A percentile compares a stretch with the other conserved stretches of the same genome.
Evolutionary conservation across 2,797 vertebrate species (phyloP).

Genomic region (Acomys russatus): DNA sequence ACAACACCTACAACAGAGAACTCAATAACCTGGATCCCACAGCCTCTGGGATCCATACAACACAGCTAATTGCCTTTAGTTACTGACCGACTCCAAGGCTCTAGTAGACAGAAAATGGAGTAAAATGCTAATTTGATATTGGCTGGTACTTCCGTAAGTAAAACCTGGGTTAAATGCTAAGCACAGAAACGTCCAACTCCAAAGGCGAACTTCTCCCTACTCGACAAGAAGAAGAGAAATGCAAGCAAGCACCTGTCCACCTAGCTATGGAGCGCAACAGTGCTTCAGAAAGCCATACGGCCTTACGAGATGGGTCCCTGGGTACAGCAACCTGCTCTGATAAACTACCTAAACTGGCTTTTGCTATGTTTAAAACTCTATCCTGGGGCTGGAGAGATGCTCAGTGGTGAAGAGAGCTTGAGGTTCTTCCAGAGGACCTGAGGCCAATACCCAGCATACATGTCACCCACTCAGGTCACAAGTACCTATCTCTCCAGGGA

Average conservation of each 20-base stretch:
- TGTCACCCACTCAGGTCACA: background rate
- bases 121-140: background rate
- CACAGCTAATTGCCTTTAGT: background rate
- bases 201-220: conserved; percentile 34
- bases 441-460: background rate
- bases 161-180: conserved; percentile 31
- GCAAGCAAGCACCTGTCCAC: background rate
- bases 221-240: background rate
- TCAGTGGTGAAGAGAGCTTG: background rate
- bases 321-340: background rate
- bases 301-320: background rate
- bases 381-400: background rate
- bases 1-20: background rate
- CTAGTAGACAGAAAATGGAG: background rate
- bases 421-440: background rate
- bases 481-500: background rate
- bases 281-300: background rate
- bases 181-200: background rate
- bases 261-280: background rate
- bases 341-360: background rate
- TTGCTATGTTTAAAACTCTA: background rate
- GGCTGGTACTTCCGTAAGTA: background rate
- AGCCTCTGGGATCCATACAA: background rate
- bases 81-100: background rate
- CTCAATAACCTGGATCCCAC: background rate